Conservation (phyloP, 2,113 vertebrate species). For the Leptobrachium ailaonicum region DNA sequence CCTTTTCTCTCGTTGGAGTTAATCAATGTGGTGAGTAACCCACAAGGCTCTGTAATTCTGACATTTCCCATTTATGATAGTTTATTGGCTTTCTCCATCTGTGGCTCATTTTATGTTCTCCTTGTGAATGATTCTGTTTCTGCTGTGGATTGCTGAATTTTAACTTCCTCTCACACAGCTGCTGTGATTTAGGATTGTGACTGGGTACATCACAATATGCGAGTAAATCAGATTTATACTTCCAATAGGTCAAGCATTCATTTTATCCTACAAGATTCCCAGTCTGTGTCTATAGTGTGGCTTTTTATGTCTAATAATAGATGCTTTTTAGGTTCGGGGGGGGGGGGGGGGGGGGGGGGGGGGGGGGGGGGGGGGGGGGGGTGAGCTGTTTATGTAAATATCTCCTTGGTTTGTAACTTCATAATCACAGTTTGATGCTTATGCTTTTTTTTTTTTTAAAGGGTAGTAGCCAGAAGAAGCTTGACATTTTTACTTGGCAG, state of each 20-base stretch:
- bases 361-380: too few relatives aligned
- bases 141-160: slow-evolving; percentile 42
- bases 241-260: slow-evolving; percentile 15
- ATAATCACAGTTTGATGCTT: too few relatives aligned
- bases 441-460: too few relatives aligned
- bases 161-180: slow-evolving; percentile 33
- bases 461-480: too few relatives aligned
- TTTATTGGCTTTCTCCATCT: slow-evolving; percentile 28
- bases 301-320: background rate
- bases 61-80: background rate
- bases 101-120: slow-evolving; percentile 30
- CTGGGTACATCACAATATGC: slow-evolving; percentile 23
- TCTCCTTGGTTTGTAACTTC: too few relatives aligned
- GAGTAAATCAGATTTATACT: slow-evolving; percentile 38
- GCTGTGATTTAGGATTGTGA: slow-evolving; percentile 43
- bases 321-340: background rate
- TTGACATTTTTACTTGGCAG: too few relatives aligned
- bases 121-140: slow-evolving; percentile 31
- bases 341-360: too few relatives aligned
- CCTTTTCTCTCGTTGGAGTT: too few relatives aligned
- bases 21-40: too few relatives aligned
- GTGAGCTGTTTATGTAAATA: too few relatives aligned
- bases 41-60: background rate
- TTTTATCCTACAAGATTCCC: slow-evolving; percentile 1
- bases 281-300: background rate